Percentiles rank a stretch among this genome's conserved stretches.
Evolutionary conservation across 1,140 invertebrate species (phyloP).

Genomic region (Papilio aristodemus): DNA sequence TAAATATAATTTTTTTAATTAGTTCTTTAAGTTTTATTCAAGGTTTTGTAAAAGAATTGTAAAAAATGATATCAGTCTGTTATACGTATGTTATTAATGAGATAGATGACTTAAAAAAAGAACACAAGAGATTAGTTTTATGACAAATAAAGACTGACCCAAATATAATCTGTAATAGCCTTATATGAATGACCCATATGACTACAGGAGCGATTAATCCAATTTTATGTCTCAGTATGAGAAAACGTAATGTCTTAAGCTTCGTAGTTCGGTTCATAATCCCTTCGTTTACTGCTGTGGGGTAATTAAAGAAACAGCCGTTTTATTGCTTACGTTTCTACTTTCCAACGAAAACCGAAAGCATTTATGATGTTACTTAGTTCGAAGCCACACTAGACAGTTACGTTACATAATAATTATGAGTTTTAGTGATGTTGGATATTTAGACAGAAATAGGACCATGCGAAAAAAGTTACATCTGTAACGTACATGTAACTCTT

Average conservation of each 20-base stretch:
- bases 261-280: constrained; percentile 20
- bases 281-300: constrained; percentile 13
- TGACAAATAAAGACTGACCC: not conserved
- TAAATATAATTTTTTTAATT: no score
- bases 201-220: constrained; percentile 5
- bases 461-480: no score
- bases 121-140: not conserved
- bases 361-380: constrained; percentile 26
- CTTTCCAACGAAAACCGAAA: constrained; percentile 30
- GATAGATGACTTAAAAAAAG: not conserved
- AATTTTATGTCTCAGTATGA: constrained; percentile 6
- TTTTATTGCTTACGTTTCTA: constrained; percentile 30
- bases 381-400: not conserved
- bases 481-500: no score
- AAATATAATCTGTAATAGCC: not conserved
- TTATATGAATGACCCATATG: constrained; percentile 2
- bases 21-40: no score
- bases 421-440: not conserved
- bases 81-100: not conserved
- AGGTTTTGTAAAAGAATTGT: no score
- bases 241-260: constrained; percentile 11
- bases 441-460: no score
- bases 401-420: not conserved
- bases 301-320: constrained; percentile 34
- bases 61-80: no score